Conservation (phyloP, 2,113 vertebrate species). For the Quiscalus mexicanus region DNA sequence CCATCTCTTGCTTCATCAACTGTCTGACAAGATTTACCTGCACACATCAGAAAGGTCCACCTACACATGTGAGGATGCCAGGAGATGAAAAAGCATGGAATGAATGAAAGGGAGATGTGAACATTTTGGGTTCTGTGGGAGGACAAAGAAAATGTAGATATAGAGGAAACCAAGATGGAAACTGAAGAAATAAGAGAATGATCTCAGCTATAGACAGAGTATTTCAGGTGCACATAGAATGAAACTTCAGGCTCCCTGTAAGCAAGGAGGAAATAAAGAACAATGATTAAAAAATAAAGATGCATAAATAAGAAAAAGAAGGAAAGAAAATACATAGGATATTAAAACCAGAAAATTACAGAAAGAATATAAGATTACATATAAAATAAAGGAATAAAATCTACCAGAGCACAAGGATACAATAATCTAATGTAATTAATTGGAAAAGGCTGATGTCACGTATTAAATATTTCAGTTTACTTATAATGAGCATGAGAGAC, state of each 20-base stretch:
- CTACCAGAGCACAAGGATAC: not conserved
- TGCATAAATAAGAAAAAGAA: not conserved
- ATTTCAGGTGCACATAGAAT: not conserved
- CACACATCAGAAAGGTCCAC: not conserved
- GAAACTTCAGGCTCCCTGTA: not conserved
- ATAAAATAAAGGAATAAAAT: not conserved
- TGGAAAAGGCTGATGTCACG: not conserved
- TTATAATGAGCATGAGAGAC: not conserved
- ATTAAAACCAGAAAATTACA: not conserved
- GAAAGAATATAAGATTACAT: not conserved
- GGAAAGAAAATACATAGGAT: fast-evolving
- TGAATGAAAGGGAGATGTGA: not conserved
- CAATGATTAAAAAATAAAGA: not conserved
- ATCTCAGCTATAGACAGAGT: not conserved
- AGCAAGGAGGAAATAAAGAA: not conserved
- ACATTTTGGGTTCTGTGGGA: not conserved
- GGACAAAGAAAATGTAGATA: not conserved
- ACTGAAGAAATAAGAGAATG: not conserved
- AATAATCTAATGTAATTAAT: not conserved
- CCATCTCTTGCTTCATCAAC: not conserved
- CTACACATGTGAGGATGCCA: not conserved
- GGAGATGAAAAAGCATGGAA: not conserved
- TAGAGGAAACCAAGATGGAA: not conserved
- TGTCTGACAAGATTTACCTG: not conserved
- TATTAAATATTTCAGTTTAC: not conserved